Percentiles rank a stretch among this genome's conserved stretches.
These are phyloP conservation scores for Polylopha cassiicola DNA, from an alignment of 2,888 invertebrate species.

Conservation along the genomic window DNA sequence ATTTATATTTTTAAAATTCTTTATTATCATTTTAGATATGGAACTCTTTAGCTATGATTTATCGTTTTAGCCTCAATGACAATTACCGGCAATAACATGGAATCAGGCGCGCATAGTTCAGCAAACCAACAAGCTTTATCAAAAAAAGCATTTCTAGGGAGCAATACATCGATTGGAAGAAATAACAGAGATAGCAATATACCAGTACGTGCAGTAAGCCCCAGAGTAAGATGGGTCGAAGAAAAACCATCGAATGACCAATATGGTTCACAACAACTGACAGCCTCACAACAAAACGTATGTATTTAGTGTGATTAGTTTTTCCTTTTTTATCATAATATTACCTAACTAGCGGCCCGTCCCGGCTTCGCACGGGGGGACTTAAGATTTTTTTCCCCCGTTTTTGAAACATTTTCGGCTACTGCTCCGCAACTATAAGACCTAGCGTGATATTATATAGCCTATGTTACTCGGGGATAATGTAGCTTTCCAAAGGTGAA, in stretches of 20 bases:
- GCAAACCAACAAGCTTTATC: slow-evolving; percentile 66
- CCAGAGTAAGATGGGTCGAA: slow-evolving; percentile 70
- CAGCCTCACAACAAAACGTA: slow-evolving; percentile 69
- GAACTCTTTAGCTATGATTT: slow-evolving; percentile 11
- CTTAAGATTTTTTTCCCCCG: too few species aligned
- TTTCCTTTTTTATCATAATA: not conserved
- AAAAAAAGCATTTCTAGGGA: slow-evolving; percentile 73
- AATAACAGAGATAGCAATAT: slow-evolving; percentile 66
- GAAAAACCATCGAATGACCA: slow-evolving; percentile 61
- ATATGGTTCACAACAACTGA: slow-evolving; percentile 61
- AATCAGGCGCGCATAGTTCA: slow-evolving; percentile 67
- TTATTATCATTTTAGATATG: slow-evolving; percentile 7
- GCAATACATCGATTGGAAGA: slow-evolving; percentile 70
- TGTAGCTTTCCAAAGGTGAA: too few species aligned
- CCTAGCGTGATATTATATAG: too few species aligned
- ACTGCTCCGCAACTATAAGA: too few species aligned
- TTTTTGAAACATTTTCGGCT: too few species aligned
- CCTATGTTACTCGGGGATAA: too few species aligned
- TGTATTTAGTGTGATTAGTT: slow-evolving; percentile 28
- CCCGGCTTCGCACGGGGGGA: too few species aligned
- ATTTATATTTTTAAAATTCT: not conserved
- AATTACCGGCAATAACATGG: slow-evolving; percentile 79
- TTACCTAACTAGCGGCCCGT: too few species aligned
- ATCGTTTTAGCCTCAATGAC: slow-evolving; percentile 82
- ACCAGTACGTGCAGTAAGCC: slow-evolving; percentile 73